Evolutionary conservation across 2,113 vertebrate genomes (phyloP), one percentile per base, ranked within the genome.

Genomic region (Tricholaema leucomelas): DNA sequence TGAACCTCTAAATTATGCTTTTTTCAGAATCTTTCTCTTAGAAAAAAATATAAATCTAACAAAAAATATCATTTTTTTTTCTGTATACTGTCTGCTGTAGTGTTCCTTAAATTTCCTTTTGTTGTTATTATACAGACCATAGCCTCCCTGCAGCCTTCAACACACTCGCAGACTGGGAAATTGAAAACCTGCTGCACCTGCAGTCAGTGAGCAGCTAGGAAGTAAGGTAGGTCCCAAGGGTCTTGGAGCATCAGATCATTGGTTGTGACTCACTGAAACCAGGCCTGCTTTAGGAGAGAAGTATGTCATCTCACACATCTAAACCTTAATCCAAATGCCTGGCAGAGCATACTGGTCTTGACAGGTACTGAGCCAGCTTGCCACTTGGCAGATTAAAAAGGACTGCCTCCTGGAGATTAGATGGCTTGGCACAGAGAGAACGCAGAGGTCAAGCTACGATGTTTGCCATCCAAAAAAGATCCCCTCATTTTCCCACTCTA

Each of bases 11-110:
- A 92, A 87, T 91, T 85, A 96, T 75, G 84, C n/a, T n/a, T 93
- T 97, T 87, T 91, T 97, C 88, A 97, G 96, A 96, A 97, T 94
- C 46, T 97, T 77, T 91, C 96, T 95, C 79, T 92, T 71, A 84
- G 87, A 97, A 93, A 52, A 63, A 42, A 15, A 6, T 3, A 24
- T 38, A 54, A 71, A 36, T 6, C 10, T 60, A 81, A 56, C 84
- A 97, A 97, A 97, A 97, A 82, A 31, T 40, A 56, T 42, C 59
- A 23, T 70, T 83, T 56, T 69, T 84, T 61, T 79, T 74, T n/a
- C 48, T 93, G 88, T 52, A 65, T 80, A 64, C 91, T 88, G 31
- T 25, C 30, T n/a, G 50, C 31, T 25, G 36, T 20, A 61, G 23
- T 25, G 14, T 71, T 73, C 73, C 4, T 40, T 87, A 28, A 18